Base-by-base conservation (phyloP, 1,140 invertebrate species). In the Olivierus martensii region DNA sequence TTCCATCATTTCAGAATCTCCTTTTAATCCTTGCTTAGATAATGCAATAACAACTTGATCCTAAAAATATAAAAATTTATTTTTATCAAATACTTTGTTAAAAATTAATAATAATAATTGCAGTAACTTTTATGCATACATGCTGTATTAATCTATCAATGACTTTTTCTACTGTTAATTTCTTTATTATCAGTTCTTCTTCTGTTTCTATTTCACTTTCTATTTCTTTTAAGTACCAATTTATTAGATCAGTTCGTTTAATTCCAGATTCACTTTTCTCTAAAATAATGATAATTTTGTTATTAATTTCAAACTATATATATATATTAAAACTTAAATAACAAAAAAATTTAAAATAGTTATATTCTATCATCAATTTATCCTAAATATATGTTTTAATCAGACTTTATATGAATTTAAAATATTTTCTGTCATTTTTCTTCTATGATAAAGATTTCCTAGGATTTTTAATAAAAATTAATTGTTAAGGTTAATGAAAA, bases 31-130 rank as follows among this genome's bases (percentile, higher is more conserved):
- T 9, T 76, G 77, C 12, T 77, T 79, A 12, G 78, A 81, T n/a
- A 94, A 67, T n/a, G 88, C 79, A 62, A 95, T 88, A 52, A 95
- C 80, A 49, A 94, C 81, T 75, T 90, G 80, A 70, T 95, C 91
- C 83, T 84, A 68, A 36, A 78, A 75, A 47, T 19, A 41, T 3
- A 21, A 57, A 42, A 38, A 5, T 19, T n/a, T 17, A 50, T 39
- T 38, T 21, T 38, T 19, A 38, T 37, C 17, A 43, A 21, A 41
- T 17, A 49, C 11, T 6, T 37, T 57, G 54, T 60, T 59, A 41
- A 36, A 39, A 44, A 48, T 15, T 43, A 45, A 46, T 46, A 41
- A 21, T 17, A 48, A 15, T 35, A 43, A 55, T 21, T n/a, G 6
- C 21, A 4, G 15, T 2, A 18, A 5, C 0, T 35, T 21, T 45